Evolutionary conservation across 2,113 vertebrate species (phyloP), one percentile per base, ranked within the genome.

Genomic region (Tapirus terrestris): DNA sequence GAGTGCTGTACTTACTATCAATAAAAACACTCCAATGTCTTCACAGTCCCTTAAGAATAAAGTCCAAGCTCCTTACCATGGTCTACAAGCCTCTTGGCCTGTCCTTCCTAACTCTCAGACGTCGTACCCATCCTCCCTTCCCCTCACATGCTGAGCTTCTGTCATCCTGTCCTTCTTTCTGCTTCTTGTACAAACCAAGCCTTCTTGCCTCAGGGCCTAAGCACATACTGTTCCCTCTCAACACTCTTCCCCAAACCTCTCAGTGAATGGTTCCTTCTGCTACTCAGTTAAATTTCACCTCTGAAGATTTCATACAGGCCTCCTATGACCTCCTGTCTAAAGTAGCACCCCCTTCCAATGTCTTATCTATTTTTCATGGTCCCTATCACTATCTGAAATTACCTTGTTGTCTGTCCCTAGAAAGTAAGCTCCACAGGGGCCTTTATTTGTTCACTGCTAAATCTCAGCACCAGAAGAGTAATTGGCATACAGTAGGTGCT

Each of bases 1-100:
- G 58, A 63, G 12, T 63, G 14, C 23, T 94, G n/a, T 77, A 51
- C 3, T 4, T 93, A 11, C 13, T 58, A 63, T 6, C 58, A 87
- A n/a, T 58, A 79, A 89, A 88, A 95, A 61, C 21, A 20, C 12
- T 61, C 29, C 36, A 76, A 12, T 60, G 33, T 83, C 48, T 70
- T 93, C 82, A 96, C 11, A 81, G 31, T 36, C 60, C 48, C 11
- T 92, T 95, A 65, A 90, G 36, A 95, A 87, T 48, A 63, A 92
- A 73, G 53, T 56, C 21, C n/a, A 84, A 61, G n/a, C 27, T 81
- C 29, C n/a, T 82, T 85, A 5, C 23, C 60, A 3, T 83, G 56
- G 10, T 31, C 63, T 27, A 18, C 73, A 36, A 43, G 12, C 33
- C 48, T 43, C 25, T 82, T 91, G 45, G 5, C 39, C 43, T 84